These are phyloP conservation scores for Falco concolor DNA, from an alignment of 2,797 vertebrate genomes.

Conservation along the genomic window DNA sequence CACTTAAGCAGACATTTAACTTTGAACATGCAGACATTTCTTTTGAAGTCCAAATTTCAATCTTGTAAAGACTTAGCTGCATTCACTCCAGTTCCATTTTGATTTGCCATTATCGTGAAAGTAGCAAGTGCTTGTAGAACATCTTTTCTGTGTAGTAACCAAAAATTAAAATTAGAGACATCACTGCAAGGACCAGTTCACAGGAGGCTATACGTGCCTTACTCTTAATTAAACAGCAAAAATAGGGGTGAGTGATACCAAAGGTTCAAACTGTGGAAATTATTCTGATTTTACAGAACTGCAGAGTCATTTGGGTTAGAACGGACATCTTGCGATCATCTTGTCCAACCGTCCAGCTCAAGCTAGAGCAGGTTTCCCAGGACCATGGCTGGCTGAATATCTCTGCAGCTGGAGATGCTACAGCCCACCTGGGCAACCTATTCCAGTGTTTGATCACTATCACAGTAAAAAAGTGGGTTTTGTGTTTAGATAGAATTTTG, in stretches of 20 bases:
- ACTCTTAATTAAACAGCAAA: neutral
- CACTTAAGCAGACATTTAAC: neutral
- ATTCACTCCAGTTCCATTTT: neutral
- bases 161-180: neutral
- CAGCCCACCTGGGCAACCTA: neutral
- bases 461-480: neutral
- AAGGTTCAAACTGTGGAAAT: neutral
- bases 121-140: neutral
- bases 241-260: neutral
- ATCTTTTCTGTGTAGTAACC: neutral
- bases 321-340: neutral
- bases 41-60: constrained; percentile 24
- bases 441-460: neutral
- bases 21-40: constrained; percentile 1
- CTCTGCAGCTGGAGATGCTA: neutral
- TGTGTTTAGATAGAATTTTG: neutral
- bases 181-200: neutral
- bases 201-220: neutral
- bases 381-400: neutral
- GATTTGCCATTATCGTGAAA: neutral
- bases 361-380: neutral
- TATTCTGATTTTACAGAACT: neutral
- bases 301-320: neutral
- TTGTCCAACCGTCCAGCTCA: neutral
- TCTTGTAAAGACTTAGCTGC: neutral